phyloP scores from a whole-genome alignment of 2,113 vertebrate species.

The Xyliphius kryptos region DNA sequence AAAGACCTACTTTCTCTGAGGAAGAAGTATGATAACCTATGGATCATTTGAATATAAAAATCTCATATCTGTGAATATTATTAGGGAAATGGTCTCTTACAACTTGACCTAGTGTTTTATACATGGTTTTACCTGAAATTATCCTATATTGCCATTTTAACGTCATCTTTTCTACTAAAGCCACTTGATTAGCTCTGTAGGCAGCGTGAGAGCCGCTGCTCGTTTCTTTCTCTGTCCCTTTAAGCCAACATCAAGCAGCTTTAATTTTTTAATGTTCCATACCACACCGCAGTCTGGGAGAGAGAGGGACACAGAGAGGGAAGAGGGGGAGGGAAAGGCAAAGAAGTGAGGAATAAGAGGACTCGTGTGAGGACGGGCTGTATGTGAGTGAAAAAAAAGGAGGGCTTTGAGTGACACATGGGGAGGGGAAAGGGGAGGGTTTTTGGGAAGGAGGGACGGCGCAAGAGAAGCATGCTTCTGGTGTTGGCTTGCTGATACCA shows the following conservation, averaged over 20 bases:
- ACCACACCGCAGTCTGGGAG: constrained; percentile 19
- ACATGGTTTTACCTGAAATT: too few relatives aligned
- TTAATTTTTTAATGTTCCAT: constrained; percentile 40
- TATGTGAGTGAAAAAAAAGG: constrained; percentile 14
- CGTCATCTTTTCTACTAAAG: neutral
- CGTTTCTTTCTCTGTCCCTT: constrained; percentile 31
- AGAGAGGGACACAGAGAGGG: constrained; percentile 17
- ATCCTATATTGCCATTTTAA: too few relatives aligned
- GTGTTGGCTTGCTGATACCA: constrained; percentile 51
- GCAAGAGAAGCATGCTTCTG: constrained; percentile 54
- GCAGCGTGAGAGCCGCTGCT: neutral
- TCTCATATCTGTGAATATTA: too few relatives aligned
- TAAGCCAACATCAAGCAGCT: constrained; percentile 41
- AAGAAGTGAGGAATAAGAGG: too few relatives aligned
- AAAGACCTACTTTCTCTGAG: too few relatives aligned
- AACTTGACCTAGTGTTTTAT: too few relatives aligned
- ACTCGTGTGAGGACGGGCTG: constrained; percentile 24
- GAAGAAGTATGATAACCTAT: too few relatives aligned
- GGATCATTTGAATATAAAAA: too few relatives aligned
- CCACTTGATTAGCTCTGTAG: neutral
- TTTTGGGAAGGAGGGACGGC: constrained; percentile 40
- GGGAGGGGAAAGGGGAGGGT: constrained; percentile 26
- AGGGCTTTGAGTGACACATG: neutral
- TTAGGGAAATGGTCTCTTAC: too few relatives aligned
- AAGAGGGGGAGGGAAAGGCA: constrained; percentile 6